These are phyloP conservation scores for Eupithecia centaureata DNA, from an alignment of 2,888 invertebrate species.

Conservation along the genomic window DNA sequence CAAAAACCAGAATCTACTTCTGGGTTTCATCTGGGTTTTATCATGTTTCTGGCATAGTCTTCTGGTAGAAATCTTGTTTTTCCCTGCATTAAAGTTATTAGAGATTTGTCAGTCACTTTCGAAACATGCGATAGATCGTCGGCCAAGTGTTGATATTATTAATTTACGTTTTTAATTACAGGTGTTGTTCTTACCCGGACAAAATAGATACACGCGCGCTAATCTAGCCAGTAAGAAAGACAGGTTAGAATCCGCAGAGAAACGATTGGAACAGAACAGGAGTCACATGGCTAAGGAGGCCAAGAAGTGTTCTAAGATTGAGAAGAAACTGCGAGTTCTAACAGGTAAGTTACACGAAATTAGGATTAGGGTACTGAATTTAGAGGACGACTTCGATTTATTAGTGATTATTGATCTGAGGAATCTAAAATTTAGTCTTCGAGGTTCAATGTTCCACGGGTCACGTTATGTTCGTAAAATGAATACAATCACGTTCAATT, in stretches of 20 bases:
- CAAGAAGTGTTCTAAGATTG: constrained; percentile 98
- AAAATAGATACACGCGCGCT: constrained; percentile 96
- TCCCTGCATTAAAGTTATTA: no score
- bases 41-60: no score
- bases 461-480: no score
- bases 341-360: constrained; percentile 83
- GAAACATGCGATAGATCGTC: no score
- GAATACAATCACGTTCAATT: no score
- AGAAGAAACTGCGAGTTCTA: constrained; percentile 98
- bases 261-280: constrained; percentile 95
- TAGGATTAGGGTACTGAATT: not conserved
- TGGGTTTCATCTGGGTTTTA: no score
- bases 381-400: not conserved
- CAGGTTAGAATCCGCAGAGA: constrained; percentile 95
- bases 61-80: no score
- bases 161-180: constrained; percentile 57
- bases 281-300: constrained; percentile 98
- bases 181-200: constrained; percentile 95
- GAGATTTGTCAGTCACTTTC: no score
- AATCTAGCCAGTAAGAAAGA: constrained; percentile 98
- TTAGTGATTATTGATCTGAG: not conserved
- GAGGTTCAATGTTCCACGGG: no score
- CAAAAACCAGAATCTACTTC: no score
- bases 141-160: no score
- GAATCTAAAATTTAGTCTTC: not conserved